These are phyloP conservation scores for Subacronicta megacephala DNA, from an alignment of 2,888 invertebrate genomes.

Conservation along the genomic window DNA sequence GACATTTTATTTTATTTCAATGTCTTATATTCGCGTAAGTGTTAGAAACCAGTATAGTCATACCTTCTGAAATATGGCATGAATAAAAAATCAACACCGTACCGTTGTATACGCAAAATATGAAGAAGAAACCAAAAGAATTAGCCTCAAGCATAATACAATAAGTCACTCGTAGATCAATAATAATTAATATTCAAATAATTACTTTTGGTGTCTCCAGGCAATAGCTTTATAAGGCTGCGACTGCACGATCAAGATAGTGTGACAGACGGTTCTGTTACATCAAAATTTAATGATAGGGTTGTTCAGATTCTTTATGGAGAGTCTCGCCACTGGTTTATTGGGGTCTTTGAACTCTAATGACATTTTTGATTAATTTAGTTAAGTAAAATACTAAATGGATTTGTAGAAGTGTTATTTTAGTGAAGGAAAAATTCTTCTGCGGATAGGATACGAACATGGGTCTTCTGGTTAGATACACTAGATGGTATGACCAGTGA, in stretches of 20 bases:
- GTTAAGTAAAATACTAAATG: no score
- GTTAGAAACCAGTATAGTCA: no score
- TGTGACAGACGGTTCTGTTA: constrained; percentile 39
- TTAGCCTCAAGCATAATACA: background rate
- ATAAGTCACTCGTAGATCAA: constrained; percentile 3
- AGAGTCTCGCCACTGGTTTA: constrained; percentile 38
- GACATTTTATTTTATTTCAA: no score
- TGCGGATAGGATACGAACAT: no score
- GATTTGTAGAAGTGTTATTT: no score
- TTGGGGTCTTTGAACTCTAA: constrained; percentile 26
- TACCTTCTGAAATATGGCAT: no score
- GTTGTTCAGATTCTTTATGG: constrained; percentile 8
- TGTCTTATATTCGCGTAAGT: no score
- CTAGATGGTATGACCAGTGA: no score
- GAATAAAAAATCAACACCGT: no score
- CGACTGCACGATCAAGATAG: constrained; percentile 24
- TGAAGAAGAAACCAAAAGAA: background rate
- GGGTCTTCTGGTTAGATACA: no score
- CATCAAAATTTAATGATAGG: constrained; percentile 31
- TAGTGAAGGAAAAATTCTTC: no score
- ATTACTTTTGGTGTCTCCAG: constrained; percentile 37
- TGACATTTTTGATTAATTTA: constrained; percentile 10
- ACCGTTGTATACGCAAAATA: no score
- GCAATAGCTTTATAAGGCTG: constrained; percentile 19
- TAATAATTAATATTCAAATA: constrained; percentile 29